A percentile compares a stretch with the other conserved stretches of the same genome.
Conservation (phyloP, 2,888 invertebrate genomes). For the Apantesis nais region DNA sequence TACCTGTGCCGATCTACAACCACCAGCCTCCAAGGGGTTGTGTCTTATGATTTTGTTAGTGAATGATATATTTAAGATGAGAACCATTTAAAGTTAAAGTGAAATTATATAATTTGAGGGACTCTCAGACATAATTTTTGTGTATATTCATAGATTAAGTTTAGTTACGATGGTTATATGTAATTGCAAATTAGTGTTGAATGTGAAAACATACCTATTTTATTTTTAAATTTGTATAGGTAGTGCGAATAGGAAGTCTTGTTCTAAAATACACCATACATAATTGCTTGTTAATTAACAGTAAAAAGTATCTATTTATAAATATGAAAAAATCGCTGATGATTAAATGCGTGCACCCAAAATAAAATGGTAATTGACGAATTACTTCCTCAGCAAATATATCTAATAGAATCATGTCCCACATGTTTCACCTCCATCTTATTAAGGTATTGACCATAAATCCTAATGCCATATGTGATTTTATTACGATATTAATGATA, state of each 20-base stretch:
- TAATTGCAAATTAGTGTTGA: background rate
- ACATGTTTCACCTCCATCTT: background rate
- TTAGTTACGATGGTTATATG: background rate
- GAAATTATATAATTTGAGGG: background rate
- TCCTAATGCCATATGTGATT: conserved; percentile 10
- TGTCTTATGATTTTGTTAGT: no score
- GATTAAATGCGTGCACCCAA: background rate
- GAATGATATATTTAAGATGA: background rate
- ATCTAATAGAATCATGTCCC: background rate
- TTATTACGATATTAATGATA: conserved; percentile 15
- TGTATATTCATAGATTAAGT: background rate
- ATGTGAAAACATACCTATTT: no score
- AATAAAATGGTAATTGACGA: background rate
- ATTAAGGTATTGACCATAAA: conserved; percentile 9
- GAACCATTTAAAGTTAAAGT: background rate
- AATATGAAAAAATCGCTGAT: background rate
- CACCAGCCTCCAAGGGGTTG: no score
- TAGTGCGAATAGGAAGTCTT: no score
- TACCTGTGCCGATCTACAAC: no score
- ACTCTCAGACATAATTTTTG: background rate
- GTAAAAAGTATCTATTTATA: background rate
- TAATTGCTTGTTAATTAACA: background rate
- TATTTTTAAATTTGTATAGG: no score
- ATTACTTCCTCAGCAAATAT: background rate
- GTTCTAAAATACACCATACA: background rate